A percentile compares a stretch with the other conserved stretches of the same genome.
Conservation (phyloP, 2,888 invertebrate genomes). For the Rotaria sp. region DNA sequence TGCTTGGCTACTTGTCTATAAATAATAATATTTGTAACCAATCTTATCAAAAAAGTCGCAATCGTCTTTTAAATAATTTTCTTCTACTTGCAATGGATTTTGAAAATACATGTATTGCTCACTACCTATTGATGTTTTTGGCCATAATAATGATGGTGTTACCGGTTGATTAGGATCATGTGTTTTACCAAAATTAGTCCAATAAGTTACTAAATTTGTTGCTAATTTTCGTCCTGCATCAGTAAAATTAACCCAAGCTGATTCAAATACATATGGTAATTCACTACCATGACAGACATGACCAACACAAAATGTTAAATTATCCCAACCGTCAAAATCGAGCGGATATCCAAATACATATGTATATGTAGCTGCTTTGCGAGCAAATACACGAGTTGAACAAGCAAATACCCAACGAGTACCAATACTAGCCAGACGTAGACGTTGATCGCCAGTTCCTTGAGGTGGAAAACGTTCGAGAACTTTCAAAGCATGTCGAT, state of each 20-base stretch:
- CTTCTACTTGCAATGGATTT: background rate
- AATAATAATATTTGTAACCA: constrained; percentile 43
- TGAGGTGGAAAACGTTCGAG: constrained; percentile 43
- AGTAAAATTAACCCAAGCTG: constrained; percentile 30
- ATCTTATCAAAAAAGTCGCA: constrained; percentile 48
- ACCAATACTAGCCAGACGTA: constrained; percentile 41
- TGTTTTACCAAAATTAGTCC: constrained; percentile 44
- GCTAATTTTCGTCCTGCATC: constrained; percentile 33
- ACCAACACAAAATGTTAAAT: constrained; percentile 45
- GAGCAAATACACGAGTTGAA: constrained; percentile 44
- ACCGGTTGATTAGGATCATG: constrained; percentile 40
- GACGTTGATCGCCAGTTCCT: constrained; percentile 42
- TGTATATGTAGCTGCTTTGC: constrained; percentile 42
- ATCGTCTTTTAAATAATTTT: constrained; percentile 36
- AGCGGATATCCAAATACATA: constrained; percentile 47
- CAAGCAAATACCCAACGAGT: constrained; percentile 47
- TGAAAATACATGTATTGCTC: background rate
- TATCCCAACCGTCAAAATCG: constrained; percentile 46
- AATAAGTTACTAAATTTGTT: constrained; percentile 27
- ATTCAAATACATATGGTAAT: constrained; percentile 33
- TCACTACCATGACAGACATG: constrained; percentile 45
- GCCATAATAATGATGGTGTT: constrained; percentile 44
- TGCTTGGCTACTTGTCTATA: no score
- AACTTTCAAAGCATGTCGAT: constrained; percentile 42
- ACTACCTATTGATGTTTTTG: constrained; percentile 18